phyloP scores from a whole-genome alignment of 2,888 invertebrate genomes.

The Epistrophe grossulariae region DNA sequence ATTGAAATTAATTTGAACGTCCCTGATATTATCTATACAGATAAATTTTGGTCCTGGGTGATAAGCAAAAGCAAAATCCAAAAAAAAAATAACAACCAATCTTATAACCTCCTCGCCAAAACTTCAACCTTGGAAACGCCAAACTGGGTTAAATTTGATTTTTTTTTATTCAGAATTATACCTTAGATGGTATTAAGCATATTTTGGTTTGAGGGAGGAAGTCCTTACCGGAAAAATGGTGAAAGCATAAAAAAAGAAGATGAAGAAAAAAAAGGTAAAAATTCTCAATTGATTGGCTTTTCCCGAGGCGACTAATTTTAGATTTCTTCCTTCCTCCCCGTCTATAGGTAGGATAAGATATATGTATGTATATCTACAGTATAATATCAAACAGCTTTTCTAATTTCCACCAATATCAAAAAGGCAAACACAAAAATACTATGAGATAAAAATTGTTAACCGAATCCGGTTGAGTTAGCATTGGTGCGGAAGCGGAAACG shows the following conservation, averaged over 20 bases:
- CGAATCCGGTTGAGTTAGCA: constrained; percentile 58
- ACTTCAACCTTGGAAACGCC: neutral
- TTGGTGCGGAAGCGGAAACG: neutral
- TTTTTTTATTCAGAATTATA: neutral
- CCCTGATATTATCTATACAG: neutral
- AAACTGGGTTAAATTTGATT: neutral
- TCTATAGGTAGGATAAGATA: no score
- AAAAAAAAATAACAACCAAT: neutral
- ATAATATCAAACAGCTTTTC: constrained; percentile 26
- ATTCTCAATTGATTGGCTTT: constrained; percentile 71
- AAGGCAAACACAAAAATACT: constrained; percentile 33
- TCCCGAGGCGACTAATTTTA: constrained; percentile 65
- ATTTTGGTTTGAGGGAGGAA: constrained; percentile 22
- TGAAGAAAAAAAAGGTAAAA: constrained; percentile 55
- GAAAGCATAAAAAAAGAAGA: neutral
- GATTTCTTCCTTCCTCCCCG: constrained; percentile 23
- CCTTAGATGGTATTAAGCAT: constrained; percentile 24
- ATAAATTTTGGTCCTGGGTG: neutral
- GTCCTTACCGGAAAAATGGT: constrained; percentile 38
- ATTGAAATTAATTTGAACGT: neutral
- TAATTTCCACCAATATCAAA: constrained; percentile 43
- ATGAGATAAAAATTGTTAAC: constrained; percentile 53
- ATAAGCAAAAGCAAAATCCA: neutral
- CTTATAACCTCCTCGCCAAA: neutral
- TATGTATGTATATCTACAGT: no score